phyloP scores from a whole-genome alignment of 1,140 invertebrate species.

The Drosophila serrata region DNA sequence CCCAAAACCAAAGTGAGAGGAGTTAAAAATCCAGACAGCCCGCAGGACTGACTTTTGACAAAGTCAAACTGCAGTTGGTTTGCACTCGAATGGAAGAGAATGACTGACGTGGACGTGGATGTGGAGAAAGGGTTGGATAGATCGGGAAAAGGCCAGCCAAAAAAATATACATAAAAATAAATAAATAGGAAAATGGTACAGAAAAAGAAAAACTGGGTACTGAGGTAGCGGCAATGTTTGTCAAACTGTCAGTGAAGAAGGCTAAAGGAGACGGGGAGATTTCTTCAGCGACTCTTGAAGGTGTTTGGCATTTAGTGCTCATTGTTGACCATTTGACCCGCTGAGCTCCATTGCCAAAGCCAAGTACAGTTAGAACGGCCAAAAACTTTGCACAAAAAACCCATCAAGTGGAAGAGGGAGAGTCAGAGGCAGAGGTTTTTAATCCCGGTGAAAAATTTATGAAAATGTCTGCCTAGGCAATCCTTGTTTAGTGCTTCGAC shows the following conservation, averaged over 20 bases:
- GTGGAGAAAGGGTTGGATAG: conserved; percentile 43
- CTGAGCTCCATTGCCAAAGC: not conserved
- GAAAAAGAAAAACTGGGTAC: not conserved
- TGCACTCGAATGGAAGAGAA: conserved; percentile 47
- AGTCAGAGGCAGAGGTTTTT: conserved; percentile 17
- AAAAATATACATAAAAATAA: conserved; percentile 19
- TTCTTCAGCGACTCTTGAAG: conserved; percentile 42
- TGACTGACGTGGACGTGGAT: conserved; percentile 54
- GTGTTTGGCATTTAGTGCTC: conserved; percentile 72
- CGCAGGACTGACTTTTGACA: conserved; percentile 65
- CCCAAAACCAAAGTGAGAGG: not conserved
- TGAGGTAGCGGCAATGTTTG: conserved; percentile 57
- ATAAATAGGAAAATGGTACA: not conserved
- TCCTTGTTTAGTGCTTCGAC: conserved; percentile 54
- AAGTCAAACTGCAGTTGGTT: conserved; percentile 65
- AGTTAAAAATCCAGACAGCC: conserved; percentile 36
- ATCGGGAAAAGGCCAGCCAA: conserved; percentile 8
- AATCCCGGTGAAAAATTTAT: conserved; percentile 57
- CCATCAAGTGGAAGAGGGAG: conserved; percentile 54
- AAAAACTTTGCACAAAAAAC: conserved; percentile 76
- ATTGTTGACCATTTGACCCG: conserved; percentile 73
- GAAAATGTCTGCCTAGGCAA: conserved; percentile 64
- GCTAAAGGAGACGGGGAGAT: conserved; percentile 1
- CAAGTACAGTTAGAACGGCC: conserved; percentile 63
- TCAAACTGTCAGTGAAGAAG: conserved; percentile 63